Conservation (phyloP, 2,888 invertebrate genomes). For the Meteorus cinctellus region DNA sequence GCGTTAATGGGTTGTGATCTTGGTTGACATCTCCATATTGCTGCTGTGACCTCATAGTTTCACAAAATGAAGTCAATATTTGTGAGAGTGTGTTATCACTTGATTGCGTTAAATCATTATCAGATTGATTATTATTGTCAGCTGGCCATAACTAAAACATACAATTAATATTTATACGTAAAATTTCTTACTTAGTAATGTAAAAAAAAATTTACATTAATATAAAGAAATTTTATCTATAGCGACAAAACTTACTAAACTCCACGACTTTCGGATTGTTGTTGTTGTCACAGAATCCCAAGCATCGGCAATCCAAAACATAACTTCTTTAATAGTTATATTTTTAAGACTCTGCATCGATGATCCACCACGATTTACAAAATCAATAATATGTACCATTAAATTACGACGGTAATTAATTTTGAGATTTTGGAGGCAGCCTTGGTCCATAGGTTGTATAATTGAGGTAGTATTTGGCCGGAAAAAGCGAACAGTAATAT, state of each 20-base stretch:
- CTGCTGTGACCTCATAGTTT: too few species aligned
- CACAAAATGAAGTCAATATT: too few species aligned
- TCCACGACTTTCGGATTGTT: constrained; percentile 28
- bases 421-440: constrained; percentile 33
- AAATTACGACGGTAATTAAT: constrained; percentile 18
- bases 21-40: too few species aligned
- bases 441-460: constrained; percentile 34
- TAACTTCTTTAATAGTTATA: neutral
- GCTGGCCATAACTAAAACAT: too few species aligned
- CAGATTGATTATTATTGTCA: too few species aligned
- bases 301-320: neutral
- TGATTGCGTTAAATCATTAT: too few species aligned
- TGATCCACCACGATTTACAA: constrained; percentile 9
- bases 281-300: neutral
- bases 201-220: too few species aligned
- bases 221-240: too few species aligned
- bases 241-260: constrained; percentile 20
- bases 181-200: too few species aligned
- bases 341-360: neutral
- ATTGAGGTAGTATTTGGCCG: constrained; percentile 24
- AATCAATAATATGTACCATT: constrained; percentile 30
- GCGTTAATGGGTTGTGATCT: too few species aligned
- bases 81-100: too few species aligned
- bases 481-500: constrained; percentile 3
- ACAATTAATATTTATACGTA: too few species aligned